A percentile compares a stretch with the other conserved stretches of the same genome.
Evolutionary conservation across 2,113 vertebrate species (phyloP).

Genomic region (Pedionomus torquatus): DNA sequence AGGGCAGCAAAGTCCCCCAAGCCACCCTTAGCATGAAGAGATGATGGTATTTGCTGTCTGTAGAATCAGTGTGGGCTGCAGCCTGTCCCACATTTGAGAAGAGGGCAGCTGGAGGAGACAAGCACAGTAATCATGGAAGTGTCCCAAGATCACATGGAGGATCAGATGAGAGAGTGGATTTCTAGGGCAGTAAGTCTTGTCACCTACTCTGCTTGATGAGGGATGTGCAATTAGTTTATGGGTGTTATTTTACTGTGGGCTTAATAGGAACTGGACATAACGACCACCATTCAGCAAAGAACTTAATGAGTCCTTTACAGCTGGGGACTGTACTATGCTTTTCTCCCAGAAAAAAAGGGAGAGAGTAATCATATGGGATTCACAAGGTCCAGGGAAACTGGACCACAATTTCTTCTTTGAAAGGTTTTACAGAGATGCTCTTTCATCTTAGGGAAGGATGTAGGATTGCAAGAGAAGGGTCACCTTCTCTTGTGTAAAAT

Average conservation of each 20-base stretch:
- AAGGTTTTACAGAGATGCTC: not conserved
- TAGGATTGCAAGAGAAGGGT: not conserved
- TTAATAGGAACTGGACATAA: not conserved
- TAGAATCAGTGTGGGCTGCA: not conserved
- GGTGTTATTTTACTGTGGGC: not conserved
- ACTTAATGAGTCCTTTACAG: not conserved
- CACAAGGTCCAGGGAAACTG: not conserved
- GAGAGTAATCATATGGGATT: not conserved
- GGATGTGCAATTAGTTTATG: not conserved
- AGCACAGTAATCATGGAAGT: not conserved
- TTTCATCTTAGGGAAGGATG: not conserved
- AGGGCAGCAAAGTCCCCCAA: not conserved
- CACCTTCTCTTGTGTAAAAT: not conserved
- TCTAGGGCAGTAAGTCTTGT: not conserved
- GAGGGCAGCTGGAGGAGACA: not conserved
- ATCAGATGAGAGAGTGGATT: not conserved
- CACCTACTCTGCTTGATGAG: rapidly evolving
- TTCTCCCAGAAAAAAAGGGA: not conserved
- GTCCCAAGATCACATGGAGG: not conserved
- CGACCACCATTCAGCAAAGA: not conserved
- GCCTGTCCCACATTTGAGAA: not conserved
- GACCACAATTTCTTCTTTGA: not conserved
- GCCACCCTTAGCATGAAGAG: not conserved
- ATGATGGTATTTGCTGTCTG: not conserved
- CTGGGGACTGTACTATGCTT: not conserved